These are phyloP conservation scores for Orthosia incerta DNA, from an alignment of 2,888 invertebrate species.

Conservation along the genomic window DNA sequence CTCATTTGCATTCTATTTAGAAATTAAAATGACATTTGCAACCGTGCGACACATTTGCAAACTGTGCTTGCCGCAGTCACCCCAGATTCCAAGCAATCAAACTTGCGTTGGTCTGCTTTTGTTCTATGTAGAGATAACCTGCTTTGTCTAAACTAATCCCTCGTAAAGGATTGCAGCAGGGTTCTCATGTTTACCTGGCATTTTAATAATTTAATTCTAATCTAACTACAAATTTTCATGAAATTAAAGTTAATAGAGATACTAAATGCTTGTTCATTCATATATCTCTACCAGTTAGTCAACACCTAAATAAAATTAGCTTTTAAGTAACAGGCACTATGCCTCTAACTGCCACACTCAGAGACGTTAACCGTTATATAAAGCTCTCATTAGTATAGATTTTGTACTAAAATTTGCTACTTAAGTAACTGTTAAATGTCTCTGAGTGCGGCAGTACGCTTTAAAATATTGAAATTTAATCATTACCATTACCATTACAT, in stretches of 20 bases:
- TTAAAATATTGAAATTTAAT: no score
- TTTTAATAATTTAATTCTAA: neutral
- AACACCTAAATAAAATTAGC: no score
- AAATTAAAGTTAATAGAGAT: neutral
- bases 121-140: conserved; percentile 15
- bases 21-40: conserved; percentile 44
- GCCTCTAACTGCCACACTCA: no score
- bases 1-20: conserved; percentile 39
- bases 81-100: conserved; percentile 33
- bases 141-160: conserved; percentile 18
- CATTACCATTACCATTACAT: no score
- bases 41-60: conserved; percentile 13
- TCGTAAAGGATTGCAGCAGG: conserved; percentile 1
- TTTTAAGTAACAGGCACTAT: no score
- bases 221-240: neutral
- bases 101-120: conserved; percentile 15
- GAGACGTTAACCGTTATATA: no score
- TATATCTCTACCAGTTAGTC: no score
- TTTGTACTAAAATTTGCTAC: no score
- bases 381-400: no score
- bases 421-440: no score
- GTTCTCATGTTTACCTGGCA: neutral
- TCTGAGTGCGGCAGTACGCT: no score
- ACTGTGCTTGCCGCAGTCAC: conserved; percentile 7
- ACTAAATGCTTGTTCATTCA: no score